phyloP scores from a whole-genome alignment of 1,140 invertebrate genomes.

The Drosophila parvula region DNA sequence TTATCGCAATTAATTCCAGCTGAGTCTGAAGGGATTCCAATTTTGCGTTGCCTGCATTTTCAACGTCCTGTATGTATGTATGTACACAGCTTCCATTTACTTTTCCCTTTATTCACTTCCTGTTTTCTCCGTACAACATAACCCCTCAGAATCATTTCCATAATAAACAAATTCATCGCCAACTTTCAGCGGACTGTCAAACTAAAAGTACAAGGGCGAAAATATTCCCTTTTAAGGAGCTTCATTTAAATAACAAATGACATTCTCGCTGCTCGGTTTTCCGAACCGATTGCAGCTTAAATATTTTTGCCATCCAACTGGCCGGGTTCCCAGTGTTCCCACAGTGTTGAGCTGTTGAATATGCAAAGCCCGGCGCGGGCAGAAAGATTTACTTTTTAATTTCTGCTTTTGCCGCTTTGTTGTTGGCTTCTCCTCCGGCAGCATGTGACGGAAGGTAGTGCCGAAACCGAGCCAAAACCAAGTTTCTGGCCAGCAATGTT shows the following conservation, averaged over 20 bases:
- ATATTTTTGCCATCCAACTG: conserved; percentile 29
- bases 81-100: not conserved
- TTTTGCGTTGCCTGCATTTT: not conserved
- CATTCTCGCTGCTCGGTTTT: conserved; percentile 8
- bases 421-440: conserved; percentile 29
- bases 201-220: conserved; percentile 18
- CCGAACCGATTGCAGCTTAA: conserved; percentile 29
- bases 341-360: conserved; percentile 48
- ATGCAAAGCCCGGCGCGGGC: conserved; percentile 54
- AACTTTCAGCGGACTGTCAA: conserved; percentile 16
- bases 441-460: conserved; percentile 64
- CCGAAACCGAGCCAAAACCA: conserved; percentile 23
- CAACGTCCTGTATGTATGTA: not conserved
- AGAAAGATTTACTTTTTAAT: conserved; percentile 49
- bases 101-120: not conserved
- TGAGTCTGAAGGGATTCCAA: not conserved
- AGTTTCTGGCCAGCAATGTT: conserved; percentile 57
- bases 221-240: conserved; percentile 27
- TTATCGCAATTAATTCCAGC: not conserved
- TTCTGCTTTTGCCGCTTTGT: conserved; percentile 19
- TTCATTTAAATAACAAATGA: conserved; percentile 49
- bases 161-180: conserved; percentile 26
- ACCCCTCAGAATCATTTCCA: conserved; percentile 12
- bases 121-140: not conserved
- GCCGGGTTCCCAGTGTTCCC: conserved; percentile 11